A percentile compares a stretch with the other conserved stretches of the same genome.
These are phyloP conservation scores for Anolis sagrei DNA, from an alignment of 2,113 vertebrate species.

Conservation along the genomic window DNA sequence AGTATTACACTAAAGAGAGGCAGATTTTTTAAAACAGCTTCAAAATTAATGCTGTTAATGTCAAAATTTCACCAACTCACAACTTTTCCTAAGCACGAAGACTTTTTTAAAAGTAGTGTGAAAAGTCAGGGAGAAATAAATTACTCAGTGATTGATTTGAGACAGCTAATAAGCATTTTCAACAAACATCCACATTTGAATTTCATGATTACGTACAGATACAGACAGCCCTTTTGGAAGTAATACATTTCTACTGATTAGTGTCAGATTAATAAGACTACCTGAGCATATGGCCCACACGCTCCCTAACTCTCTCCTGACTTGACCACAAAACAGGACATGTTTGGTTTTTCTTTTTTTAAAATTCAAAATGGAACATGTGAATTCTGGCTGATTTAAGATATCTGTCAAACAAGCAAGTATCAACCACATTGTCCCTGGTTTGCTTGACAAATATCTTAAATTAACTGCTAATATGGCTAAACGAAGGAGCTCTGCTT, in stretches of 20 bases:
- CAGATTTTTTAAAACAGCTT: not conserved
- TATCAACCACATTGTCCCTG: not conserved
- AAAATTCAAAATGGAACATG: no score
- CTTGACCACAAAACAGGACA: not conserved
- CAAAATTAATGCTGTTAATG: not conserved
- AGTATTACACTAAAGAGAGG: no score
- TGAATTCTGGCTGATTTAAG: not conserved
- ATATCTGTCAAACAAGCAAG: not conserved
- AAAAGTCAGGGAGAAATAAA: not conserved
- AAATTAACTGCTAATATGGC: no score
- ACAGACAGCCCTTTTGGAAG: not conserved
- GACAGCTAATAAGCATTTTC: not conserved
- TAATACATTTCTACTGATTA: not conserved
- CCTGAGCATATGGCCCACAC: not conserved
- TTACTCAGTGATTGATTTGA: not conserved
- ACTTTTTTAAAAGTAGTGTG: no score
- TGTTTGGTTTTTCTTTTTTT: not conserved
- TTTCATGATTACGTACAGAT: not conserved
- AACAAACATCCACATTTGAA: not conserved
- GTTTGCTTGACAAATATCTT: no score
- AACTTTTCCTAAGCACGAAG: not conserved
- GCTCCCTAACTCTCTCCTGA: not conserved
- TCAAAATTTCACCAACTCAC: not conserved
- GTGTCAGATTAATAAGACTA: not conserved
- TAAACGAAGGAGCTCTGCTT: not conserved